Percentiles rank a stretch among this genome's conserved stretches.
Conservation (phyloP, 2,888 invertebrate genomes). For the Teinopalpus imperialis region DNA sequence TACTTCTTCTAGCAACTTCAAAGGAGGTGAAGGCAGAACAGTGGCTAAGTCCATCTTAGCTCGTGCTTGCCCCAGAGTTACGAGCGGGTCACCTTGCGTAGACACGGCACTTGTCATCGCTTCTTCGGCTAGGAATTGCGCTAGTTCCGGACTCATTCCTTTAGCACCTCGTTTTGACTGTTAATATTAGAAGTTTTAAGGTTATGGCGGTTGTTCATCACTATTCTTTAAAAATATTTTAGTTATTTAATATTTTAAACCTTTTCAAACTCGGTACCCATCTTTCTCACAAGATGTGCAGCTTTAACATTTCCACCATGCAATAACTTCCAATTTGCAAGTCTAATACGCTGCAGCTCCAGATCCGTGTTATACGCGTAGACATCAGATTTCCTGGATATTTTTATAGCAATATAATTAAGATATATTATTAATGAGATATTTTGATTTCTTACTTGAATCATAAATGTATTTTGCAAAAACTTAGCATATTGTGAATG, state of each 20-base stretch:
- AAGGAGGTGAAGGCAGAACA: constrained; percentile 55
- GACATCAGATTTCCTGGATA: constrained; percentile 61
- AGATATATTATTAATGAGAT: no score
- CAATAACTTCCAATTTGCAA: constrained; percentile 62
- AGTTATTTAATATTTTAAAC: constrained; percentile 36
- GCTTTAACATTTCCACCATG: constrained; percentile 60
- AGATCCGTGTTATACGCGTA: constrained; percentile 69
- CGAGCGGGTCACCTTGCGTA: constrained; percentile 58
- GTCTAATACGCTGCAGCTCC: constrained; percentile 59
- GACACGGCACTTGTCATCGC: constrained; percentile 60
- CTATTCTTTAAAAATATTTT: not conserved
- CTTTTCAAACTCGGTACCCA: constrained; percentile 71
- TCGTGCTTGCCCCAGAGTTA: constrained; percentile 66
- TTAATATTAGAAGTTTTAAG: constrained; percentile 1
- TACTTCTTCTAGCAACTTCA: constrained; percentile 63
- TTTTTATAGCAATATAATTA: no score
- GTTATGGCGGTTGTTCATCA: no score
- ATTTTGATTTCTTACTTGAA: no score
- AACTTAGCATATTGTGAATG: no score
- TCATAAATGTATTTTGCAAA: no score
- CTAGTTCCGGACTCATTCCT: constrained; percentile 62
- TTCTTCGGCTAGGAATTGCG: constrained; percentile 52
- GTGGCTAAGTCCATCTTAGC: constrained; percentile 64
- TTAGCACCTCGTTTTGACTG: constrained; percentile 73
- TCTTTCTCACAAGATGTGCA: constrained; percentile 55